Conservation (phyloP, 2,797 vertebrate genomes). For the Anas georgica region DNA sequence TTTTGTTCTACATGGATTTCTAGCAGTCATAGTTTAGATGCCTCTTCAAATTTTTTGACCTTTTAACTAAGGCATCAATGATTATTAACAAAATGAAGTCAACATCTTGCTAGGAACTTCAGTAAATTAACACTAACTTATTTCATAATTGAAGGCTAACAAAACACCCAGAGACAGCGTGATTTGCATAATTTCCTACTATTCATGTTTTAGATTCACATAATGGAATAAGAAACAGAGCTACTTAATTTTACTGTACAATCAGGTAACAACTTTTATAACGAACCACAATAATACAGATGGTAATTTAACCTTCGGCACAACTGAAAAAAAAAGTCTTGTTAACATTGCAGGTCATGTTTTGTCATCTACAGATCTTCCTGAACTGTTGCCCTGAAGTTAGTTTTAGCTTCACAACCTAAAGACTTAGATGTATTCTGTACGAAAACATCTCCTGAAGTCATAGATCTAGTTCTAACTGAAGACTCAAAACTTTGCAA, state of each 20-base stretch:
- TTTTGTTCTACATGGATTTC: background rate
- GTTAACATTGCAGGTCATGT: background rate
- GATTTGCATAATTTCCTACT: background rate
- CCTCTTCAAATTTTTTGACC: background rate
- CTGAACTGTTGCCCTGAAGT: background rate
- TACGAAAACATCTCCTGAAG: background rate
- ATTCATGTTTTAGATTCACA: background rate
- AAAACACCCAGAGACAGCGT: background rate
- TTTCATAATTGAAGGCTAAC: background rate
- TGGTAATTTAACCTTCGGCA: background rate
- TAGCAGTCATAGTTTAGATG: background rate
- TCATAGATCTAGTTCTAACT: background rate
- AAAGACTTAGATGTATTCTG: background rate
- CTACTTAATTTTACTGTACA: background rate
- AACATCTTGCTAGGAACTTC: background rate
- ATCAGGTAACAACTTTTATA: background rate
- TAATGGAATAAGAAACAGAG: background rate
- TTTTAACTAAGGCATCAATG: background rate
- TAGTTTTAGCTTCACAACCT: background rate
- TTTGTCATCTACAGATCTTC: background rate
- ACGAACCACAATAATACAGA: background rate
- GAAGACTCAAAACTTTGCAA: background rate
- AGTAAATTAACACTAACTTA: background rate
- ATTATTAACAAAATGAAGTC: background rate
- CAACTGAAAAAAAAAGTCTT: background rate